These are phyloP conservation scores for Habrosyne pyritoides DNA, from an alignment of 2,888 invertebrate genomes.

Conservation along the genomic window DNA sequence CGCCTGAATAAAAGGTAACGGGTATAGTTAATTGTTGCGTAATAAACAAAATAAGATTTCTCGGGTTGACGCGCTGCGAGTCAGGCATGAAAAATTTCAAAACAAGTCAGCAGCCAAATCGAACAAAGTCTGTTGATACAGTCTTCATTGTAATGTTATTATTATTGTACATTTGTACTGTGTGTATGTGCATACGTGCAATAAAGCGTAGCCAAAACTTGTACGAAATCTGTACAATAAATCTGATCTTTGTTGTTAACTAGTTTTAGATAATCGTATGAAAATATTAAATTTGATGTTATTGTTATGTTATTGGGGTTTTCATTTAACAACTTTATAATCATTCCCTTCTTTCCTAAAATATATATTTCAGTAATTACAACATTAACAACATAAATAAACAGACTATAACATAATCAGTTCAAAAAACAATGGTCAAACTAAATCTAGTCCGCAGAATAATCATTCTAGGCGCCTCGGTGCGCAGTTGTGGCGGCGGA, in stretches of 20 bases:
- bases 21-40: slow-evolving; percentile 65
- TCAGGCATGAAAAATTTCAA: slow-evolving; percentile 40
- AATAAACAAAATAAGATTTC: slow-evolving; percentile 65
- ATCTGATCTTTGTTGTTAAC: slow-evolving; percentile 69
- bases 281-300: slow-evolving; percentile 49
- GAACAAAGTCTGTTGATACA: slow-evolving; percentile 32
- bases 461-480: no score
- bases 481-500: no score
- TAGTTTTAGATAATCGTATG: slow-evolving; percentile 68
- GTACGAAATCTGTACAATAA: slow-evolving; percentile 36
- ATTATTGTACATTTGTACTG: slow-evolving; percentile 24
- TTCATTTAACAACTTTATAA: slow-evolving; percentile 13
- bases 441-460: no score
- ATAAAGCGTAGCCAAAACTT: slow-evolving; percentile 19
- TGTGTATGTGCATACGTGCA: slow-evolving; percentile 16
- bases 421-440: no score
- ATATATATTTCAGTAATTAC: no score
- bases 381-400: no score
- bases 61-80: slow-evolving; percentile 51
- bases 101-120: slow-evolving; percentile 38
- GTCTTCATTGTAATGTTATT: slow-evolving; percentile 35
- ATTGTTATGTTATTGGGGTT: slow-evolving; percentile 24
- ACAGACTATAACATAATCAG: no score
- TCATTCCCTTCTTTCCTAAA: no score
- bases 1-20: slow-evolving; percentile 63